A percentile compares a stretch with the other conserved stretches of the same genome.
These are phyloP conservation scores for Lithosia quadra DNA, from an alignment of 2,888 invertebrate species.

Conservation along the genomic window DNA sequence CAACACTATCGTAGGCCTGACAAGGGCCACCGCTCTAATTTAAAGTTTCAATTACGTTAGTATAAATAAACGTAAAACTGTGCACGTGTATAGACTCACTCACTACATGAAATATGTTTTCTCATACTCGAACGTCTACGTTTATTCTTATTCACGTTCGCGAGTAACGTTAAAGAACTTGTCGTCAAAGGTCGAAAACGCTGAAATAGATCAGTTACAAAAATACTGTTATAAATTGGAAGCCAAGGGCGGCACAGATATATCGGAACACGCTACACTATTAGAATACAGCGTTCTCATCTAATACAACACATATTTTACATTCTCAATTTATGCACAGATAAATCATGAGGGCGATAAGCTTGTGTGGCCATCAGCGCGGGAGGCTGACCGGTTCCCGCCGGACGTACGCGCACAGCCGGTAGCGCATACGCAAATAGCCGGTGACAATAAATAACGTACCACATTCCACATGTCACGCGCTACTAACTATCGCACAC, in stretches of 20 bases:
- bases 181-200: constrained; percentile 40
- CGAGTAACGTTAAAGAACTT: constrained; percentile 30
- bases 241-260: constrained; percentile 41
- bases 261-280: constrained; percentile 11
- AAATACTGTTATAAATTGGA: constrained; percentile 31
- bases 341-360: constrained; percentile 19
- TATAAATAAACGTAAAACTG: background rate
- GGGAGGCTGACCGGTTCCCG: background rate
- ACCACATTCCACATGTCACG: constrained; percentile 23
- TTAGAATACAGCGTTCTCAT: constrained; percentile 13
- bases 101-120: background rate
- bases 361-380: background rate
- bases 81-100: background rate
- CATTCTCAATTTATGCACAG: constrained; percentile 12
- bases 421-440: constrained; percentile 24
- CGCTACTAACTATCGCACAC: constrained; percentile 17
- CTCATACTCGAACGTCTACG: background rate
- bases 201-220: constrained; percentile 40
- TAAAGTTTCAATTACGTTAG: background rate
- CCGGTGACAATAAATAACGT: constrained; percentile 26
- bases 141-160: background rate
- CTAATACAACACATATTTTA: constrained; percentile 10
- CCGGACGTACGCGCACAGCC: background rate
- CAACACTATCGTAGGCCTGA: no score
- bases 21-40: background rate